Evolutionary conservation across 1,140 invertebrate genomes (phyloP).

Genomic region (Drosophila melanica): DNA sequence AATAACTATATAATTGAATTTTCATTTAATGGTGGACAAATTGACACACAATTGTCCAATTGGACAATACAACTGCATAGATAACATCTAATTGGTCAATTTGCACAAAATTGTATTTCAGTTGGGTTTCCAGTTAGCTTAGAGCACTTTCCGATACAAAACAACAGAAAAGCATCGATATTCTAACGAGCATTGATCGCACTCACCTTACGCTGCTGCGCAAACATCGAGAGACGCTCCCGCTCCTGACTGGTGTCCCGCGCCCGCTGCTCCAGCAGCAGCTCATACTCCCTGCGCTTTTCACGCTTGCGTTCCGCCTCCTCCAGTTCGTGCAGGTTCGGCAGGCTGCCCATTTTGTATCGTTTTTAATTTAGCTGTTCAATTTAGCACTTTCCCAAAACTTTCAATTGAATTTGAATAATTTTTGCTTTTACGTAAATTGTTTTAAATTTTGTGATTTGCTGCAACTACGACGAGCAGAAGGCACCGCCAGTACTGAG

Average conservation of each 20-base stretch:
- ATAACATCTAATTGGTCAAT: no score
- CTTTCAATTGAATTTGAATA: constrained; percentile 4
- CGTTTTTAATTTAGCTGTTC: neutral
- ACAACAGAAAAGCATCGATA: neutral
- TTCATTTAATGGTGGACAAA: no score
- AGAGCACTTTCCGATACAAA: no score
- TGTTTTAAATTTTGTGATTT: neutral
- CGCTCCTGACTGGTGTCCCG: constrained; percentile 75
- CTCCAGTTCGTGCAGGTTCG: constrained; percentile 86
- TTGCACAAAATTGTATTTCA: no score
- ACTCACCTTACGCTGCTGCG: constrained; percentile 76
- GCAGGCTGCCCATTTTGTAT: constrained; percentile 86
- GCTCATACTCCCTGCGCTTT: constrained; percentile 79
- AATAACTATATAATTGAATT: no score
- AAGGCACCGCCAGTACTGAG: neutral
- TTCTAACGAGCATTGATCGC: neutral
- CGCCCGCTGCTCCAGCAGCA: constrained; percentile 76
- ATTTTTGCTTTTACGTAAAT: neutral
- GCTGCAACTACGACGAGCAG: neutral
- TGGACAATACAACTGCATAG: no score
- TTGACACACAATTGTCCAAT: no score
- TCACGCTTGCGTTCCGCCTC: constrained; percentile 78
- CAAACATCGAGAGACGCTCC: constrained; percentile 67
- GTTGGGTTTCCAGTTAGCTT: no score
- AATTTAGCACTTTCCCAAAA: constrained; percentile 5